These are phyloP conservation scores for Ischnura elegans DNA, from an alignment of 2,888 invertebrate species.

Conservation along the genomic window DNA sequence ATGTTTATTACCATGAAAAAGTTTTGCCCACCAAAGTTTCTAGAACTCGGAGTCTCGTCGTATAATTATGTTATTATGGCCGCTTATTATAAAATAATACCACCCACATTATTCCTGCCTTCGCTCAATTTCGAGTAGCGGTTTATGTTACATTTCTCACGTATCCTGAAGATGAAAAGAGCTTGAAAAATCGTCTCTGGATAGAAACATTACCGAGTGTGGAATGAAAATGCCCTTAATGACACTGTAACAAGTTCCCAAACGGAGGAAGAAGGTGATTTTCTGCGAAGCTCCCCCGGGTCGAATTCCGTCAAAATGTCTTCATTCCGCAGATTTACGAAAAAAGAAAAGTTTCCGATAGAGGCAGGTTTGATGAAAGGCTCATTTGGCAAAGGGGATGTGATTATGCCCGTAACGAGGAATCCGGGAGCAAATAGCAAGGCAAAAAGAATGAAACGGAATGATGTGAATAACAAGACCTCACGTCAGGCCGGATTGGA, in stretches of 20 bases:
- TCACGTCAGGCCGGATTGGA: background rate
- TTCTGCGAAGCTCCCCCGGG: background rate
- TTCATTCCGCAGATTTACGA: background rate
- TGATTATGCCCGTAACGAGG: slow-evolving; percentile 1
- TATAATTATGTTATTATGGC: no score
- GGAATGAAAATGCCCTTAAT: background rate
- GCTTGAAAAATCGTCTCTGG: no score
- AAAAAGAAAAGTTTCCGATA: background rate
- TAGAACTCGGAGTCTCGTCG: no score
- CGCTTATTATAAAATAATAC: no score
- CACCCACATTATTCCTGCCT: no score
- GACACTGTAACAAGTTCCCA: background rate
- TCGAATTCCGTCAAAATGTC: background rate
- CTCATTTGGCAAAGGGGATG: slow-evolving; percentile 38
- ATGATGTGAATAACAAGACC: background rate
- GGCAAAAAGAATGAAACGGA: background rate
- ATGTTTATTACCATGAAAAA: no score
- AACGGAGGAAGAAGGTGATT: background rate
- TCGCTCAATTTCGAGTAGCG: no score
- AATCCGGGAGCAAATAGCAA: background rate
- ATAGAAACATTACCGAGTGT: background rate
- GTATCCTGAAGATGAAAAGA: no score
- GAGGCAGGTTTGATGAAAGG: no score
- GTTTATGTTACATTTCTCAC: no score
- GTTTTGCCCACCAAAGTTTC: no score